Evolutionary conservation across 2,113 vertebrate species (phyloP), one percentile per base, ranked within the genome.

Genomic region (Thamnophis sirtalis): DNA sequence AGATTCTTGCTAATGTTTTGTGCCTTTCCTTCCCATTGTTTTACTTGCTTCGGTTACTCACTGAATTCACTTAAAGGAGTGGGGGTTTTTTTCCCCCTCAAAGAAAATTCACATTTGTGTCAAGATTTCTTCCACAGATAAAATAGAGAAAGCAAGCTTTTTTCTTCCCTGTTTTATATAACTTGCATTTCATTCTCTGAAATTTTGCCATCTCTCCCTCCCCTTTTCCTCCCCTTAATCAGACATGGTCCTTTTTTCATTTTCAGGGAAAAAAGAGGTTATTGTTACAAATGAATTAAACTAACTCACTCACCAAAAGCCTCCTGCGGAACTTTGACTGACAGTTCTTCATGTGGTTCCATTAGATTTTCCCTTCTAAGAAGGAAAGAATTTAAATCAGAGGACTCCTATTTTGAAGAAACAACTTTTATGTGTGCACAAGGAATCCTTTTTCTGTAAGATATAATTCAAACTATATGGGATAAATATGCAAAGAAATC

Each of bases 1-100:
- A 93, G 93, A 95, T 91, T 48, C 22, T 26, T 73, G 88, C 33
- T 26, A 94, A 80, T 90, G 48, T 93, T 95, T 58, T 94, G 56
- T 0, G 0, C 54, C 88, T 58, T 38, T 33, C 22, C 53, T 24
- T 54, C 28, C 49, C 38, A 13, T 15, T 15, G 88, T 94, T 80
- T 38, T 94, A 63, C 3, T 92, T 90, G 9, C 49, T 90, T 2
- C 91, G 51, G 55, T n/a, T 90, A 91, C 87, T 95, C 21, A 90
- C 7, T 93, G 87, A 0, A 6, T 48, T 89, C 93, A 43, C 22
- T 91, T 84, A 22, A 58, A 90, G 28, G 17, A n/a, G 43, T 43
- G 43, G 1, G 43, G 1, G 1, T 7, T 92, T 55, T 87, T 90
- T 95, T 95, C 89, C 93, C 93, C 91, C 49, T 93, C 90, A 92